Conservation (phyloP, 1,140 invertebrate species). For the Onthophagus taurus region DNA sequence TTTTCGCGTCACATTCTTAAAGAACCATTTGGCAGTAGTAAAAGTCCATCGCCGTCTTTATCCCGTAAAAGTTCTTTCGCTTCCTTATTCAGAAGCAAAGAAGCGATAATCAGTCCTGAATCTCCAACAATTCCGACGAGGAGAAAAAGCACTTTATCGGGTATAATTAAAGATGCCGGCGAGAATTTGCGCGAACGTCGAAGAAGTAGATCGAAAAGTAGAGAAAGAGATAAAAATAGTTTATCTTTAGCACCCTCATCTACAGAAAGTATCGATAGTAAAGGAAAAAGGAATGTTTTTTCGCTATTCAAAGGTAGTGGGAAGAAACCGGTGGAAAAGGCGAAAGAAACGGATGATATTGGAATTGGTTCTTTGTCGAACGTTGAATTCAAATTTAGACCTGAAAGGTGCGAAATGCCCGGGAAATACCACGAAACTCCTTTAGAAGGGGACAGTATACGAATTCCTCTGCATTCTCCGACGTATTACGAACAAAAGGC, state of each 20-base stretch:
- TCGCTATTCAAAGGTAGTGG: conserved; percentile 50
- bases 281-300: conserved; percentile 50
- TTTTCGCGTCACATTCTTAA: conserved; percentile 36
- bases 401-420: conserved; percentile 15
- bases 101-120: conserved; percentile 52
- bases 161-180: conserved; percentile 33
- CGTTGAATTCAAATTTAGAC: conserved; percentile 31
- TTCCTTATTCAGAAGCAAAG: conserved; percentile 60
- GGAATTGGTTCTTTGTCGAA: conserved; percentile 26
- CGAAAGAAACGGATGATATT: conserved; percentile 33
- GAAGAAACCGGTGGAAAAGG: conserved; percentile 29
- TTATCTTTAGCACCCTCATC: conserved; percentile 28
- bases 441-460: conserved; percentile 46
- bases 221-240: conserved; percentile 39
- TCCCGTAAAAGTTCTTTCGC: conserved; percentile 71
- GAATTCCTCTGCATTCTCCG: conserved; percentile 57
- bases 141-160: conserved; percentile 27
- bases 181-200: conserved; percentile 34
- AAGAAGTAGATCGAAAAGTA: conserved; percentile 54
- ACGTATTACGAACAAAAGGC: conserved; percentile 46
- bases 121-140: conserved; percentile 43
- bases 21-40: conserved; percentile 38
- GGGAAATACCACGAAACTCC: conserved; percentile 48
- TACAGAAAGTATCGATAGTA: conserved; percentile 33
- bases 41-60: conserved; percentile 49